Evolutionary conservation across 2,797 vertebrate species (phyloP).

Genomic region (Myotis pilosus): DNA sequence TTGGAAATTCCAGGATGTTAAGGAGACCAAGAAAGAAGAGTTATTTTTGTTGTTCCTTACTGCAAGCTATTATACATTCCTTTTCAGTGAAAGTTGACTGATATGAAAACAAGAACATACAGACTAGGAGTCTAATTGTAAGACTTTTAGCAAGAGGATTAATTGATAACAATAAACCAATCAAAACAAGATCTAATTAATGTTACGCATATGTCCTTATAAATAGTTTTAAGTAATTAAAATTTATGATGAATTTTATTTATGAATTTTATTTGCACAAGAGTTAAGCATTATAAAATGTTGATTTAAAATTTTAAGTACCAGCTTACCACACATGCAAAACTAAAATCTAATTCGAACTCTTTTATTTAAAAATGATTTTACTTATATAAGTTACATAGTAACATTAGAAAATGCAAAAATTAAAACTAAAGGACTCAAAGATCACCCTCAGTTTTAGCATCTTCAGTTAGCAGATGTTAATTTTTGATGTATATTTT

Average conservation of each 20-base stretch:
- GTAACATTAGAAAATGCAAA: background rate
- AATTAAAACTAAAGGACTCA: background rate
- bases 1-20: background rate
- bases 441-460: background rate
- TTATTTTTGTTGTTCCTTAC: background rate
- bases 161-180: slow-evolving; percentile 11
- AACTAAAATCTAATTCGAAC: background rate
- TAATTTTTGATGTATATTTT: background rate
- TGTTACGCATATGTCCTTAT: background rate
- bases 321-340: background rate
- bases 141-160: background rate
- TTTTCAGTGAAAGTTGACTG: background rate
- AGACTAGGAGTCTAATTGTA: background rate
- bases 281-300: background rate
- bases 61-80: background rate
- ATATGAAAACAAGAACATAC: background rate
- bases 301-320: background rate
- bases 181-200: slow-evolving; percentile 27
- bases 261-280: background rate
- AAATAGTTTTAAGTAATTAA: slow-evolving; percentile 23
- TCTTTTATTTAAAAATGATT: background rate
- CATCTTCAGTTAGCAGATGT: background rate
- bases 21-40: background rate
- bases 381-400: background rate
- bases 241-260: slow-evolving; percentile 34